Evolutionary conservation across 2,113 vertebrate species (phyloP).

Genomic region (Oreochromis niloticus): DNA sequence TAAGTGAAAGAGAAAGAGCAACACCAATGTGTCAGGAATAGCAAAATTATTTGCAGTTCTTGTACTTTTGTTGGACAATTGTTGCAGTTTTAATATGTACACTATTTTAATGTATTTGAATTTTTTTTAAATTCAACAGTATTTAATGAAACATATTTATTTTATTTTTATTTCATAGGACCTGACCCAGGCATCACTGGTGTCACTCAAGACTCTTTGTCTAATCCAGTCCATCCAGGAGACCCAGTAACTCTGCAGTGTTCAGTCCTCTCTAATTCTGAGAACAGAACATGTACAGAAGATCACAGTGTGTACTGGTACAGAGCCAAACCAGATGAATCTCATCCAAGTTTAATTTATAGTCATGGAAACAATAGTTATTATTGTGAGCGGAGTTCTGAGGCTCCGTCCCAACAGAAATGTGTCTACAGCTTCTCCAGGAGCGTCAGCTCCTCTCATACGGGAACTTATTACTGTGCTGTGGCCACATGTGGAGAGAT

Average conservation of each 20-base stretch:
- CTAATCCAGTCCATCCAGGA: neutral
- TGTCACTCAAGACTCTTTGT: neutral
- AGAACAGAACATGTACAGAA: neutral
- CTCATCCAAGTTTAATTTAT: neutral
- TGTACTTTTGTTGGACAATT: neutral
- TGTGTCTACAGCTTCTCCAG: neutral
- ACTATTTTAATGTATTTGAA: neutral
- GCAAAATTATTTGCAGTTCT: no score
- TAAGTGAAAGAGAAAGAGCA: neutral
- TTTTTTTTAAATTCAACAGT: no score
- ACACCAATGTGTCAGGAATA: fast-evolving
- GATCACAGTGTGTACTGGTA: constrained; percentile 1
- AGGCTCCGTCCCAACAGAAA: neutral
- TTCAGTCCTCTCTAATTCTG: neutral
- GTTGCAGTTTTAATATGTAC: fast-evolving
- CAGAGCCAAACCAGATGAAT: neutral
- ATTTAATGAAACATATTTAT: neutral
- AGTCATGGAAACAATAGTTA: neutral
- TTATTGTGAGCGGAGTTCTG: neutral
- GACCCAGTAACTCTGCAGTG: neutral
- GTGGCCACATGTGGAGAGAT: constrained; percentile 13
- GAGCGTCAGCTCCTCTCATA: neutral
- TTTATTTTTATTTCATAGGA: neutral
- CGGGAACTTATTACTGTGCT: constrained; percentile 28
- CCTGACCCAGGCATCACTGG: neutral